Evolutionary conservation across 2,888 invertebrate species (phyloP).

Genomic region (Pollenia labialis): DNA sequence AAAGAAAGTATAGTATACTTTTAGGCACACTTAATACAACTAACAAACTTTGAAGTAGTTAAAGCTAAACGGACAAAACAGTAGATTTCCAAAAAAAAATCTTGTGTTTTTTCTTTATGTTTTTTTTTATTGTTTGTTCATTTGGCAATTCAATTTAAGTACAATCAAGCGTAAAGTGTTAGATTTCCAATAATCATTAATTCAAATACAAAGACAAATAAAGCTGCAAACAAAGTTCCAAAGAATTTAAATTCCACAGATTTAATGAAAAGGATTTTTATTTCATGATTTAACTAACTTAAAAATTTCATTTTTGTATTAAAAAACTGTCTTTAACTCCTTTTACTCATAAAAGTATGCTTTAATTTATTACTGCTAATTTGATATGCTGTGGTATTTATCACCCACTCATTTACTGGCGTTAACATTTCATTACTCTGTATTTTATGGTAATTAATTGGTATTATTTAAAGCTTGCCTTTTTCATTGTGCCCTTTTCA

Average conservation of each 20-base stretch:
- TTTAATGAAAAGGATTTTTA: background rate
- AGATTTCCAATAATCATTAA: conserved; percentile 80
- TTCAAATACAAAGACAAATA: conserved; percentile 68
- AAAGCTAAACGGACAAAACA: background rate
- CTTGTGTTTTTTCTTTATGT: background rate
- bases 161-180: conserved; percentile 81
- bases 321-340: background rate
- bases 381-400: conserved; percentile 56
- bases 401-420: conserved; percentile 47
- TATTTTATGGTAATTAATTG: conserved; percentile 70
- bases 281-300: background rate
- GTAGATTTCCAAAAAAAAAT: background rate
- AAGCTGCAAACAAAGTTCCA: background rate
- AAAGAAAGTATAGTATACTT: conserved; percentile 54
- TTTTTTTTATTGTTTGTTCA: conserved; percentile 7
- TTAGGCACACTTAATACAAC: conserved; percentile 50
- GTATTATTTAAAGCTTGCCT: conserved; percentile 63
- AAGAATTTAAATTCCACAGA: background rate
- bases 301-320: background rate
- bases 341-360: conserved; percentile 18
- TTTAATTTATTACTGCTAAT: conserved; percentile 64
- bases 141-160: conserved; percentile 73
- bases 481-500: background rate
- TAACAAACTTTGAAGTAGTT: conserved; percentile 16
- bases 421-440: conserved; percentile 59